Evolutionary conservation across 1,140 invertebrate genomes (phyloP).

Genomic region (Akabosia matsudoensis): DNA sequence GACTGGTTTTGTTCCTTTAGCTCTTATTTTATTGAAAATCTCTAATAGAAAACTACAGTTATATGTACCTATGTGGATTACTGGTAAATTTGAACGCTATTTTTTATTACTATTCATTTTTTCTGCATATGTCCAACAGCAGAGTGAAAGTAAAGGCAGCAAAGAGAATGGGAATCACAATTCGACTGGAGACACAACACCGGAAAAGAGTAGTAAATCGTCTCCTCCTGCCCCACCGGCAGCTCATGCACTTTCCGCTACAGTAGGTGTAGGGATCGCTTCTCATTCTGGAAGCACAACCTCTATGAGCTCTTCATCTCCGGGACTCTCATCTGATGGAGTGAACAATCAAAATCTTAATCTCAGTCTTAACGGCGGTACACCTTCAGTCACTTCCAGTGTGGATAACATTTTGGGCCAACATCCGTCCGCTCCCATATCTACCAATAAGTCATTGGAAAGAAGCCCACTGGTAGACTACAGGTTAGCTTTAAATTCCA

Average conservation of each 20-base stretch:
- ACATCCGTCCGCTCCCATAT: conserved; percentile 36
- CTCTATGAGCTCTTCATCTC: conserved; percentile 23
- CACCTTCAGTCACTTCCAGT: conserved; percentile 1
- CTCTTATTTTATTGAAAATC: neutral
- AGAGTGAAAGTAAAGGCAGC: conserved; percentile 13
- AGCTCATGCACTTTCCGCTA: neutral
- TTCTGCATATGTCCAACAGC: no score
- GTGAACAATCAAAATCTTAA: conserved; percentile 37
- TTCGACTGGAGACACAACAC: neutral
- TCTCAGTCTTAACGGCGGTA: conserved; percentile 34
- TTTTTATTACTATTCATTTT: no score
- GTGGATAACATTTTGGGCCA: conserved; percentile 37
- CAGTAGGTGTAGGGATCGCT: neutral
- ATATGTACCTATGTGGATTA: neutral
- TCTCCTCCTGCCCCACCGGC: neutral
- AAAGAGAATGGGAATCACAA: conserved; percentile 28
- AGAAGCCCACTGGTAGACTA: conserved; percentile 42
- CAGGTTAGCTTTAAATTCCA: conserved; percentile 34
- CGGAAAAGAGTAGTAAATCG: neutral
- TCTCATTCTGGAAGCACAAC: conserved; percentile 3
- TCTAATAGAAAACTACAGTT: neutral
- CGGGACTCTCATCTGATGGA: conserved; percentile 23
- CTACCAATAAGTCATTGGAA: conserved; percentile 30
- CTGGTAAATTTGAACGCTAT: neutral
- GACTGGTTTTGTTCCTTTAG: neutral